phyloP scores from a whole-genome alignment of 2,113 vertebrate genomes.

The Sus scrofa region T2T-Sscrofa CM000815.6:23845501-23846000 shows the following conservation, averaged over 20 bases:
- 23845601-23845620: background rate
- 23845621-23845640: background rate
- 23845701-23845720: background rate
- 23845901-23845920: background rate
- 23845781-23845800: background rate
- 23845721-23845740: background rate
- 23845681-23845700: background rate
- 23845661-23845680: background rate
- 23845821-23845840: fast-evolving
- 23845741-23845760: background rate
- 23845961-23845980: background rate
- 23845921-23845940: background rate
- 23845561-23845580: background rate
- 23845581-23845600: background rate
- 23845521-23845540: background rate
- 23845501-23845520: background rate
- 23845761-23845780: background rate
- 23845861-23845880: background rate
- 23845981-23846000: background rate
- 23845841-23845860: background rate
- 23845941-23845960: background rate
- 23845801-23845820: background rate
- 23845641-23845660: background rate
- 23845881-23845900: background rate
- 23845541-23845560: background rate